Evolutionary conservation across 1,140 invertebrate species (phyloP), one percentile per base, ranked within the genome.

Genomic region (Diorhabda carinulata): DNA sequence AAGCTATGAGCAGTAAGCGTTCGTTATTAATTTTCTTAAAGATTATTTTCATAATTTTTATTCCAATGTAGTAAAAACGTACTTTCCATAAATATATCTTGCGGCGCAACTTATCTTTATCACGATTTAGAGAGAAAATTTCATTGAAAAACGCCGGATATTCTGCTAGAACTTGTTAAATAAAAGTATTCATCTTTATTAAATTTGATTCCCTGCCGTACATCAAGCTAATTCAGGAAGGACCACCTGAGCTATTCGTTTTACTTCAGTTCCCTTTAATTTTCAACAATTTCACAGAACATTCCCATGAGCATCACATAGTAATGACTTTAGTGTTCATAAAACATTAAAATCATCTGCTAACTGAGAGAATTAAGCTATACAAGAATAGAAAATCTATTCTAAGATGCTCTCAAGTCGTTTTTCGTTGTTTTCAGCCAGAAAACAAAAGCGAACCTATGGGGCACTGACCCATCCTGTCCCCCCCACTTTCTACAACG

Each of bases 401-500:
- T 62, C 61, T 10, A 43, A 62, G 61, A 62, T 52, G n/a, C 47
- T 52, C 47, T 43, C 61, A 62, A 44, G 61, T 43, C n/a, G 43
- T 43, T 62, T 62, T 62, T 62, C 41, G 43, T 62, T 62, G 61
- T 62, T 64, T 64, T 56, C 43, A 40, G 25, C 45, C 47, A 7
- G 63, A 64, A 62, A 64, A 64, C 63, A 64, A 64, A 64, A 64
- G 63, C 47, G 47, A 52, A 64, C 5, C 63, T 64, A 45, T 57
- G 63, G 63, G 63, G 63, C 63, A 64, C 63, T 64, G 63, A 64
- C 63, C 63, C 52, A 64, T 47, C 63, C 47, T 56, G 63, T 64
- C 10, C 25, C 43, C 9, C 61, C 63, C 25, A 43, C 63, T 25
- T 44, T 40, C 63, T 40, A 64, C 63, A 56, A 57, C 45, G 25